Percentiles rank a stretch among this genome's conserved stretches.
Conservation (phyloP, 2,888 invertebrate genomes). For the Megamerina dolium region DNA sequence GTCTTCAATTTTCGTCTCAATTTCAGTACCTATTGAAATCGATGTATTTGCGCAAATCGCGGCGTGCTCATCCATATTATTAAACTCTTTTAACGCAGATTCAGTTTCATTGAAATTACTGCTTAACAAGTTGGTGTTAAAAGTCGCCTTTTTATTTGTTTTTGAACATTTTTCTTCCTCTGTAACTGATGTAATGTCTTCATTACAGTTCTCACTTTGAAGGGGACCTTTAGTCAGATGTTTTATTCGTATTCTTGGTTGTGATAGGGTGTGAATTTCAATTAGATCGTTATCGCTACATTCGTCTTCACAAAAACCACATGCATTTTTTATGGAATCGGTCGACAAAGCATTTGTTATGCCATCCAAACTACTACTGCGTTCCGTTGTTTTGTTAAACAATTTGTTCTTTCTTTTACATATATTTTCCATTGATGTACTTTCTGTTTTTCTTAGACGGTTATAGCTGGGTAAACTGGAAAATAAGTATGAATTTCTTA, state of each 20-base stretch:
- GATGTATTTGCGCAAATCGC: conserved; percentile 37
- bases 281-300: conserved; percentile 40
- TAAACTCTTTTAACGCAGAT: not conserved
- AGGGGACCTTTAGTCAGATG: no score
- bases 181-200: no score
- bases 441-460: no score
- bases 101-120: not conserved
- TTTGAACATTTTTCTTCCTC: not conserved
- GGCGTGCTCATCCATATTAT: conserved; percentile 22
- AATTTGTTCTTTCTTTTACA: no score
- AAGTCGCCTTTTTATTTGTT: conserved; percentile 8
- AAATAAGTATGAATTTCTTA: no score
- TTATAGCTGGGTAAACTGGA: no score
- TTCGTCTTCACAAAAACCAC: conserved; percentile 31
- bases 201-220: no score
- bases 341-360: conserved; percentile 40
- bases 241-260: no score
- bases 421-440: no score
- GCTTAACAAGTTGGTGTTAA: not conserved
- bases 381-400: no score
- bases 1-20: conserved; percentile 44
- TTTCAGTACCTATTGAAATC: conserved; percentile 33
- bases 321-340: conserved; percentile 41
- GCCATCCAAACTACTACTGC: no score
- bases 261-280: conserved; percentile 26